phyloP scores from a whole-genome alignment of 2,113 vertebrate species.

The Hyla sarda region DNA sequence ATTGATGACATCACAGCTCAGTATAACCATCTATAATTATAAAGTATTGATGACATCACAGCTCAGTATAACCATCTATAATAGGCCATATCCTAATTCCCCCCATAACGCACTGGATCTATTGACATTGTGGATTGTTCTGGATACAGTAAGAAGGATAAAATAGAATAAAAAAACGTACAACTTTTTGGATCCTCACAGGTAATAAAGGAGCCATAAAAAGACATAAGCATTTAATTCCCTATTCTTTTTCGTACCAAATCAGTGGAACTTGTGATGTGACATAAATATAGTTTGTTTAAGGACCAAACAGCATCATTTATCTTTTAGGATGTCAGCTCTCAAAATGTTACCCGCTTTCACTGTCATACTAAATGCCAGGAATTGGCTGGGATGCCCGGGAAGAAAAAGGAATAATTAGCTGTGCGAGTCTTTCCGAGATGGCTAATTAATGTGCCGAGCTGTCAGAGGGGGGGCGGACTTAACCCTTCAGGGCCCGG shows the following conservation, averaged over 20 bases:
- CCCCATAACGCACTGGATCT: too few species aligned
- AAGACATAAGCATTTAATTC: slow-evolving; percentile 38
- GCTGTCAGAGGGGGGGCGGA: slow-evolving; percentile 28
- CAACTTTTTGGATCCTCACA: neutral
- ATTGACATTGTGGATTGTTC: neutral
- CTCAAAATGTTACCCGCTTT: slow-evolving; percentile 56
- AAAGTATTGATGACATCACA: too few species aligned
- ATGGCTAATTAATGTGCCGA: slow-evolving; percentile 56
- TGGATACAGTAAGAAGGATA: neutral
- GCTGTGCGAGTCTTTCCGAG: slow-evolving; percentile 51
- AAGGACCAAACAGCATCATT: slow-evolving; percentile 57
- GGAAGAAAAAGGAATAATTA: slow-evolving; percentile 58
- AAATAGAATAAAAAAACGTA: neutral
- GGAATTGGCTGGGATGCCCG: slow-evolving; percentile 55
- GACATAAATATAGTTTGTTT: slow-evolving; percentile 57
- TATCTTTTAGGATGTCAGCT: slow-evolving; percentile 56
- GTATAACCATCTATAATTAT: too few species aligned
- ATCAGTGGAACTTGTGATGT: slow-evolving; percentile 47
- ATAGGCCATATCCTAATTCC: too few species aligned
- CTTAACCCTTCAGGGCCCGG: slow-evolving; percentile 20
- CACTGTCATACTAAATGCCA: slow-evolving; percentile 58
- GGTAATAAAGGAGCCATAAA: slow-evolving; percentile 9
- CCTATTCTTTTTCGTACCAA: slow-evolving; percentile 24
- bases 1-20: too few species aligned
- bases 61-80: too few species aligned